Percentiles rank a stretch among this genome's conserved stretches.
These are phyloP conservation scores for Diuraphis noxia DNA, from an alignment of 1,140 invertebrate genomes.

Conservation along the genomic window DNA sequence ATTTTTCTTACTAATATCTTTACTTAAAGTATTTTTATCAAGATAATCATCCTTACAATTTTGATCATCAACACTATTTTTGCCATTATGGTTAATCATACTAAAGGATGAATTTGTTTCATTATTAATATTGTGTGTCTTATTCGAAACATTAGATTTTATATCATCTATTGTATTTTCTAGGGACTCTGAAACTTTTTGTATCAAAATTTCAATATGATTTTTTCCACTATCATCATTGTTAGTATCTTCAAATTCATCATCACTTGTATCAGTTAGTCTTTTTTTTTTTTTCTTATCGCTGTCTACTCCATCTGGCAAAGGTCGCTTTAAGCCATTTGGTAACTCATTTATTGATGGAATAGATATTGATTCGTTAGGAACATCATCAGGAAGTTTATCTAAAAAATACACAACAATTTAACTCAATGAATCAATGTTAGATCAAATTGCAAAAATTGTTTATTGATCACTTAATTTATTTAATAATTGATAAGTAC, in stretches of 20 bases:
- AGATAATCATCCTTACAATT: background rate
- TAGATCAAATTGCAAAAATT: background rate
- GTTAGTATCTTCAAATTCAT: background rate
- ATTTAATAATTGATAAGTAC: background rate
- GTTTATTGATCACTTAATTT: background rate
- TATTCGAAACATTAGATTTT: background rate
- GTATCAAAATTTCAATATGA: background rate
- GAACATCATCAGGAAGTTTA: background rate
- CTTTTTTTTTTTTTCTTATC: slow-evolving; percentile 1
- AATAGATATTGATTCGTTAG: background rate
- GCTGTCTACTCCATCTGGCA: background rate
- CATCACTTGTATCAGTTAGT: background rate
- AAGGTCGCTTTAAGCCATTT: slow-evolving; percentile 25
- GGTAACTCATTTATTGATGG: background rate
- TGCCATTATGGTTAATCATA: background rate
- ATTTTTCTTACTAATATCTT: background rate
- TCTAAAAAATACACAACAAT: background rate
- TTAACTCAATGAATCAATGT: background rate
- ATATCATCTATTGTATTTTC: background rate
- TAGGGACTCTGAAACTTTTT: background rate
- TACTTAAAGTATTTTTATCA: background rate
- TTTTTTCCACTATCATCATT: background rate
- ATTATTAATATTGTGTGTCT: background rate
- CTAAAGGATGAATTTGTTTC: background rate
- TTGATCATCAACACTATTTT: background rate